Conservation (phyloP, 2,888 invertebrate genomes). For the Tetropium fuscum region DNA sequence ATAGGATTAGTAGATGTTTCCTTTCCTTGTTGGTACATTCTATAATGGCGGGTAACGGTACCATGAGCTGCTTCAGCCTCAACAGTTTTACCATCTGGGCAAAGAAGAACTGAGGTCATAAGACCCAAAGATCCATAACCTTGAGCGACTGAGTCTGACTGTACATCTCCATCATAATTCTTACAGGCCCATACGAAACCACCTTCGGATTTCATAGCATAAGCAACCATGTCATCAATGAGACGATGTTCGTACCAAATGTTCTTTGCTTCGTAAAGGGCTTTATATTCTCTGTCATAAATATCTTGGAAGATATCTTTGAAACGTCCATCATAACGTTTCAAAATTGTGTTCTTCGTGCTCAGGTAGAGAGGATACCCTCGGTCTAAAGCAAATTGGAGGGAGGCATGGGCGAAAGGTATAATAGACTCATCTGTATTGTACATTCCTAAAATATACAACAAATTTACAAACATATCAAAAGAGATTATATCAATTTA, state of each 20-base stretch:
- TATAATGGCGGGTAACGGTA: conserved; percentile 70
- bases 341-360: conserved; percentile 97
- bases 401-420: conserved; percentile 95
- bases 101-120: conserved; percentile 97
- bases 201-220: conserved; percentile 97
- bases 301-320: conserved; percentile 98
- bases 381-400: conserved; percentile 88
- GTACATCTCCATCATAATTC: conserved; percentile 99
- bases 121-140: conserved; percentile 96
- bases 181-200: conserved; percentile 99
- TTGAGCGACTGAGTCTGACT: conserved; percentile 98
- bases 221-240: conserved; percentile 99
- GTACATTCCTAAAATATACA: conserved; percentile 82
- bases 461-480: too few relatives aligned
- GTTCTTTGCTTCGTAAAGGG: conserved; percentile 83
- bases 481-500: too few relatives aligned
- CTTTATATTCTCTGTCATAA: conserved; percentile 89
- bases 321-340: conserved; percentile 96
- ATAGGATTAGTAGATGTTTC: conserved; percentile 99
- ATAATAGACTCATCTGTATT: conserved; percentile 96
- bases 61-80: conserved; percentile 99
- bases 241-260: conserved; percentile 99
- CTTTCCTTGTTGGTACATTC: conserved; percentile 92
- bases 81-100: conserved; percentile 98
- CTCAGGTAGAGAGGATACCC: conserved; percentile 93